phyloP scores from a whole-genome alignment of 1,140 invertebrate genomes.

The Euura lappo region DNA sequence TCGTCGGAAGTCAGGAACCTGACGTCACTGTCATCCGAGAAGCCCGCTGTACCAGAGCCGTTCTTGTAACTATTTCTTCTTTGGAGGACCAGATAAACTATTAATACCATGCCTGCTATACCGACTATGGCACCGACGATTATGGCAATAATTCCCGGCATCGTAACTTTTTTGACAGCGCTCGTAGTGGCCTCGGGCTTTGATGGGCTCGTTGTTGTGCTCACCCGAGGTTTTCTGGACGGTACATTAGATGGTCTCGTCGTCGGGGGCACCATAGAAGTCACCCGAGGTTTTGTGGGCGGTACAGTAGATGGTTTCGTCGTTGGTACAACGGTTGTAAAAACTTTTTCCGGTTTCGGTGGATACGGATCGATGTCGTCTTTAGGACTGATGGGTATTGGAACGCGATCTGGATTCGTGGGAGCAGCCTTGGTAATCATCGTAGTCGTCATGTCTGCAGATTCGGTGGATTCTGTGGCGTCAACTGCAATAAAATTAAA shows the following conservation, averaged over 20 bases:
- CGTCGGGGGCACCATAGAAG: slow-evolving; percentile 18
- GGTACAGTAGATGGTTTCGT: neutral
- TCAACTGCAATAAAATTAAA: too few relatives aligned
- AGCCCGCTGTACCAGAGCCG: slow-evolving; percentile 43
- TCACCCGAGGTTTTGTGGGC: too few relatives aligned
- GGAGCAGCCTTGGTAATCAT: neutral
- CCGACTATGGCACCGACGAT: slow-evolving; percentile 41
- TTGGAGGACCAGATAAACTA: slow-evolving; percentile 40
- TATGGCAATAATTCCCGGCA: slow-evolving; percentile 42
- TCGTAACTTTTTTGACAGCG: slow-evolving; percentile 26
- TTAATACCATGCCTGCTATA: slow-evolving; percentile 29
- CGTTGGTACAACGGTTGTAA: slow-evolving; percentile 9
- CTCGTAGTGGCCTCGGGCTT: neutral
- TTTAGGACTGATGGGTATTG: slow-evolving; percentile 44
- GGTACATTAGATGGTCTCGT: slow-evolving; percentile 22
- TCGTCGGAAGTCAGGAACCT: slow-evolving; percentile 64
- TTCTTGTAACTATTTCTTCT: slow-evolving; percentile 47
- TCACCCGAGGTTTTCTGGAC: slow-evolving; percentile 29
- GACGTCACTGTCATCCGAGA: slow-evolving; percentile 63
- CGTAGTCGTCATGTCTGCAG: neutral
- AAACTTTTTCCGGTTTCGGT: slow-evolving; percentile 18
- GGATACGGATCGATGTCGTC: slow-evolving; percentile 47
- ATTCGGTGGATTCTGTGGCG: neutral
- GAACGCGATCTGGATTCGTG: neutral
- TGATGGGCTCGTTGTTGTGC: neutral